A percentile compares a stretch with the other conserved stretches of the same genome.
These are phyloP conservation scores for Caenorhabditis plicata DNA, from an alignment of 2,888 invertebrate species.

Conservation along the genomic window DNA sequence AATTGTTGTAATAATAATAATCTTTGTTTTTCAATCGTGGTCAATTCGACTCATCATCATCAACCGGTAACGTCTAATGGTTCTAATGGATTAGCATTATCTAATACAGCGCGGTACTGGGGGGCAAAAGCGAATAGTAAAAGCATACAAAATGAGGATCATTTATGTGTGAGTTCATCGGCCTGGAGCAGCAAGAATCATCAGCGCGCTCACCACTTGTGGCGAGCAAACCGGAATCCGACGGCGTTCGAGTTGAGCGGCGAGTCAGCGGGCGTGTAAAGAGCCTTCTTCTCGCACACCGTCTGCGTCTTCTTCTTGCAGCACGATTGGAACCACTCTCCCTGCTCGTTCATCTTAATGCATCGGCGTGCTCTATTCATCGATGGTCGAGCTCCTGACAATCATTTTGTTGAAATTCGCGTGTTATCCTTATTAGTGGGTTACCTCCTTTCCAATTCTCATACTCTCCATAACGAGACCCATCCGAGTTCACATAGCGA, in stretches of 20 bases:
- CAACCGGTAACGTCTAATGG: no score
- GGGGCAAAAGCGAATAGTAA: constrained; percentile 8
- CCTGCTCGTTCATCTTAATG: constrained; percentile 56
- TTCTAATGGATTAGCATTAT: no score
- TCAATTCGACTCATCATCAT: no score
- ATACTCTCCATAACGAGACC: constrained; percentile 45
- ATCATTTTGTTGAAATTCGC: no score
- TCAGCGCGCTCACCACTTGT: constrained; percentile 7
- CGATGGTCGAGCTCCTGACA: no score
- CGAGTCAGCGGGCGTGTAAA: constrained; percentile 14
- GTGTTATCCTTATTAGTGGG: no score
- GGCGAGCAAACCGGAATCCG: constrained; percentile 31
- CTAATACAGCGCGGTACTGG: no score
- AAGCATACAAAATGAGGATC: constrained; percentile 34
- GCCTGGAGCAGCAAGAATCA: no score
- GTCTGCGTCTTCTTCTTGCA: constrained; percentile 60
- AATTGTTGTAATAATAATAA: no score
- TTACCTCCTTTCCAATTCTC: constrained; percentile 56
- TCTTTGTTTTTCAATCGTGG: no score
- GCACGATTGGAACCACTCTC: constrained; percentile 63
- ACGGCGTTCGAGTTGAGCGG: constrained; percentile 15
- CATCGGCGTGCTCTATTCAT: constrained; percentile 60
- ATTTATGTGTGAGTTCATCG: constrained; percentile 10
- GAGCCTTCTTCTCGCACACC: constrained; percentile 53
- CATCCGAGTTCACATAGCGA: constrained; percentile 56